Evolutionary conservation across 2,113 vertebrate species (phyloP), one percentile per base, ranked within the genome.

Genomic region (Oreochromis aureus): DNA sequence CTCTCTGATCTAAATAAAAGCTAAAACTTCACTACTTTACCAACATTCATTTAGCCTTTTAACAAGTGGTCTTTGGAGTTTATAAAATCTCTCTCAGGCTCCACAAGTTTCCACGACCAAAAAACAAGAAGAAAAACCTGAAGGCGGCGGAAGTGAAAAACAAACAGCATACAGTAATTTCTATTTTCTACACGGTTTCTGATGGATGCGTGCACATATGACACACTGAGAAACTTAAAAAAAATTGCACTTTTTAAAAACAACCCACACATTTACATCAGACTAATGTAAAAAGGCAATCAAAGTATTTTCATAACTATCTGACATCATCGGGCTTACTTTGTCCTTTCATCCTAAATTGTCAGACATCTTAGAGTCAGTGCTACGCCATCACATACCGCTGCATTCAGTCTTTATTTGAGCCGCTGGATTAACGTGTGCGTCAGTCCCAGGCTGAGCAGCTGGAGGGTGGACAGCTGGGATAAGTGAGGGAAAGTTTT

Each of bases 401-500:
- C 80, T 34, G 46, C 24, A 81, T 27, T 69, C 82, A 63, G 90
- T 80, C 58, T 79, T 32, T 61, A 99, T 96, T 99, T 99, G 94
- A 99, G 97, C 34, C 98, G 95, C 93, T 99, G 98, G 2, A 99
- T 96, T 8, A 99, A 97, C 90, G 97, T 95, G 95, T 98, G 98
- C 1, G 98, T 98, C 88, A 99, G 97, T 96, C 98, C 99, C 9
- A 99, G 96, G 96, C 97, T 97, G 92, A 99, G 97, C 84, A 99
- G 98, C 96, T 98, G 98, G 32, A 96, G 91, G 51, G 96, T 95
- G 90, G 97, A 97, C 85, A 99, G 97, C 30, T 96, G 96, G 41
- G 97, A 95, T 39, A 99, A 84, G 16, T 97, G 97, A 69, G 98
- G 98, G 95, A 97, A 98, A 6, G 93, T 96, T 11, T 95, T 97